These are phyloP conservation scores for Bufo bufo DNA, from an alignment of 2,113 vertebrate genomes.

Conservation along the genomic window DNA sequence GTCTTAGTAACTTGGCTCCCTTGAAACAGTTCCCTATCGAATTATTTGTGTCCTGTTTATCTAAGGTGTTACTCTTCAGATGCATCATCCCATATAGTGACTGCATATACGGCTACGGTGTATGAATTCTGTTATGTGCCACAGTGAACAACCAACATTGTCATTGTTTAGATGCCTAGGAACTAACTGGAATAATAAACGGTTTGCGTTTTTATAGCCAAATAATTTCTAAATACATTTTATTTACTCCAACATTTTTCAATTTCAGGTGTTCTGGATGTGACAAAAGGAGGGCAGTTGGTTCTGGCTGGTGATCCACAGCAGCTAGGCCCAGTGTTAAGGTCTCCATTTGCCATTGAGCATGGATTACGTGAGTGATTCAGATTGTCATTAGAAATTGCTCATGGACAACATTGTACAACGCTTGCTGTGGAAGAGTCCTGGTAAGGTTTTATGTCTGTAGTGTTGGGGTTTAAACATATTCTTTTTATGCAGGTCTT, in stretches of 20 bases:
- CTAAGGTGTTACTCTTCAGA: no score
- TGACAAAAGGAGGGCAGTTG: conserved; percentile 80
- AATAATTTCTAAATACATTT: no score
- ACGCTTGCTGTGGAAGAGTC: not conserved
- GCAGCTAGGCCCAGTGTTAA: conserved; percentile 88
- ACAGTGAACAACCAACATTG: no score
- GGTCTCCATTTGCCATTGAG: conserved; percentile 77
- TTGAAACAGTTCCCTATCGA: no score
- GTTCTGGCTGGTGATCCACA: conserved; percentile 92
- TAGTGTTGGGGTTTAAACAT: not conserved
- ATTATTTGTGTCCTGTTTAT: no score
- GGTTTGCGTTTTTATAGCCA: no score
- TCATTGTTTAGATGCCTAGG: no score
- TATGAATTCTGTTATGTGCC: no score
- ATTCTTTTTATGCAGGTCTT: conserved; percentile 67
- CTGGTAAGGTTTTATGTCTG: not conserved
- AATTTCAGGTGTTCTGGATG: conserved; percentile 78
- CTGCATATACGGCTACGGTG: no score
- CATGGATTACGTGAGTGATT: conserved; percentile 76
- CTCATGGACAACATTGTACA: not conserved
- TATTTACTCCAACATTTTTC: not conserved
- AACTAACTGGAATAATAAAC: no score
- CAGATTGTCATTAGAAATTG: not conserved
- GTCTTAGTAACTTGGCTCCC: no score
- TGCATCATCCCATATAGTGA: no score